A percentile compares a stretch with the other conserved stretches of the same genome.
phyloP scores from a whole-genome alignment of 2,113 vertebrate species.

The Osmerus mordax region DNA sequence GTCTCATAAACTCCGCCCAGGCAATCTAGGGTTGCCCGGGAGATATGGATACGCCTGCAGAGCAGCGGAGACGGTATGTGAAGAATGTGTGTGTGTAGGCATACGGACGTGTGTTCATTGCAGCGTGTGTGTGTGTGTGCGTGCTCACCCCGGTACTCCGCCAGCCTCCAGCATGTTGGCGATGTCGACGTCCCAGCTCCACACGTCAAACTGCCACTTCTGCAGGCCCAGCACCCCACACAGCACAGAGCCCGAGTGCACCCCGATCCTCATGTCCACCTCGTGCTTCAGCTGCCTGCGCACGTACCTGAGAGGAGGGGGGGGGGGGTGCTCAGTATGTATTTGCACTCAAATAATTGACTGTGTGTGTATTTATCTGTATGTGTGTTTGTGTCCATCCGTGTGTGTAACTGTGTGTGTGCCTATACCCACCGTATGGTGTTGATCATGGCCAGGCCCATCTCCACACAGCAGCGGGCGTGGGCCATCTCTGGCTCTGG shows the following conservation, averaged over 20 bases:
- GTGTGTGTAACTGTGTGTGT: background rate
- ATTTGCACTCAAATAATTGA: background rate
- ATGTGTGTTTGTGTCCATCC: background rate
- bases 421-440: conserved; percentile 79
- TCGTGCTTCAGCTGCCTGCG: conserved; percentile 46
- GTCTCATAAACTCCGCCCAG: conserved; percentile 67
- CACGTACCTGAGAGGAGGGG: conserved; percentile 22
- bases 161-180: conserved; percentile 75
- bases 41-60: conserved; percentile 73
- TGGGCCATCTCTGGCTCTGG: conserved; percentile 89
- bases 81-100: background rate
- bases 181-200: conserved; percentile 74
- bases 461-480: conserved; percentile 89
- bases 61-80: background rate
- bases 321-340: background rate
- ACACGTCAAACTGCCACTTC: conserved; percentile 80
- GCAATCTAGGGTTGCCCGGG: conserved; percentile 70
- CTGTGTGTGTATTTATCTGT: background rate
- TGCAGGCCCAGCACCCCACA: conserved; percentile 76
- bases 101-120: background rate
- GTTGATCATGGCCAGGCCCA: conserved; percentile 92
- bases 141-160: conserved; percentile 71
- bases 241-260: conserved; percentile 74
- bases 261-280: conserved; percentile 74
- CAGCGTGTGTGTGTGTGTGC: background rate